Percentiles rank a stretch among this genome's conserved stretches.
Conservation (phyloP, 2,113 vertebrate genomes). For the Megalops atlanticus region DNA sequence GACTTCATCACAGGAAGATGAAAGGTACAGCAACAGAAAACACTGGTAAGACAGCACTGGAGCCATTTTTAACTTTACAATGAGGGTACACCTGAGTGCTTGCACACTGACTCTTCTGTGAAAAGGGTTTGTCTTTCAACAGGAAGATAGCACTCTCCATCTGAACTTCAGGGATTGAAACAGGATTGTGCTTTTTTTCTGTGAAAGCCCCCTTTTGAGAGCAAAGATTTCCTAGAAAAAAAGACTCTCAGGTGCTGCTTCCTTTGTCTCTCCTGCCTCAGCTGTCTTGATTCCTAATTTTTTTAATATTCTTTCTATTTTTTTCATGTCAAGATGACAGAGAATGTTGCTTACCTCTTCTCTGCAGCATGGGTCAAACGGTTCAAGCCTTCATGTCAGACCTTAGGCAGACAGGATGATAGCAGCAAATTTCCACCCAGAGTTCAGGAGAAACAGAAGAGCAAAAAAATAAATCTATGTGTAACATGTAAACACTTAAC, state of each 20-base stretch:
- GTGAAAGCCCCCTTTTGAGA: not conserved
- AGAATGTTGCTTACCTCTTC: constrained; percentile 17
- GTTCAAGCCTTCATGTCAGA: constrained; percentile 33
- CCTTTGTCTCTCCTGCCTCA: constrained; percentile 29
- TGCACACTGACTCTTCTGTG: not conserved
- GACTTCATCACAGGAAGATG: not conserved
- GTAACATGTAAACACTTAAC: not conserved
- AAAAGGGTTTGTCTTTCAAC: constrained; percentile 1
- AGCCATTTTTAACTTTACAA: not conserved
- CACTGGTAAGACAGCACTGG: not conserved
- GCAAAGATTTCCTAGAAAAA: not conserved
- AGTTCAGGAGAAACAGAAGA: constrained; percentile 6
- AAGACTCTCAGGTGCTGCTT: constrained; percentile 23
- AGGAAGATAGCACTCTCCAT: not conserved
- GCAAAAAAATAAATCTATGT: constrained; percentile 14
- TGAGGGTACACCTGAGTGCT: not conserved
- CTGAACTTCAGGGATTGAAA: constrained; percentile 12
- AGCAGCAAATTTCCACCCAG: constrained; percentile 20
- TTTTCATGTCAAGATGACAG: constrained; percentile 27
- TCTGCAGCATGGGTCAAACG: constrained; percentile 30
- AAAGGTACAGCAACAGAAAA: not conserved
- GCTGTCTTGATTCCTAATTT: constrained; percentile 14
- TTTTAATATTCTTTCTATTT: constrained; percentile 13
- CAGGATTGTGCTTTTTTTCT: constrained; percentile 24
- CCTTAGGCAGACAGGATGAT: constrained; percentile 23